These are phyloP conservation scores for Scaptomyza caliginosa DNA, from an alignment of 2,888 invertebrate species.

Conservation along the genomic window DNA sequence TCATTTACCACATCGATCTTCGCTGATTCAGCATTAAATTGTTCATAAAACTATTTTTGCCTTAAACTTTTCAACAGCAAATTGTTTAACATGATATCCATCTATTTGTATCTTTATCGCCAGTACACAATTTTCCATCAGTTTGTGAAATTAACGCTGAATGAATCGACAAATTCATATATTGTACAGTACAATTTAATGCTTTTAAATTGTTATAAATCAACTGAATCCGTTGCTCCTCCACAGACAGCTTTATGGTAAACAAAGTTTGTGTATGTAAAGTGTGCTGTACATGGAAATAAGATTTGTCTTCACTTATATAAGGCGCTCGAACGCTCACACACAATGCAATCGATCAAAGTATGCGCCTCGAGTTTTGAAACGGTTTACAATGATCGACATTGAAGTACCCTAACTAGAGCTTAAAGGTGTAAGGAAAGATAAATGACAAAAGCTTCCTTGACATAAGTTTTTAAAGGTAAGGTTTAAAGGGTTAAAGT, in stretches of 20 bases:
- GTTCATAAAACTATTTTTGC: not conserved
- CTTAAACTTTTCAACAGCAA: constrained; percentile 33
- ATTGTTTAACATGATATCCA: constrained; percentile 26
- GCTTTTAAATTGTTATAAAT: constrained; percentile 68
- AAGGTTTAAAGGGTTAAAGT: no score
- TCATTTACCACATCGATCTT: constrained; percentile 5
- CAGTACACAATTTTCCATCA: constrained; percentile 39
- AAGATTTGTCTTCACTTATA: constrained; percentile 51
- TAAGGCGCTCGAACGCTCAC: constrained; percentile 22
- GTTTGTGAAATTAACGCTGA: constrained; percentile 66
- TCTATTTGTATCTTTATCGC: constrained; percentile 1
- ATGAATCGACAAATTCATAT: constrained; percentile 63
- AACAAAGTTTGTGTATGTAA: constrained; percentile 53
- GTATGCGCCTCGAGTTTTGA: not conserved
- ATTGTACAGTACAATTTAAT: constrained; percentile 57
- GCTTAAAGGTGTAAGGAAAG: no score
- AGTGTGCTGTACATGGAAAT: constrained; percentile 59
- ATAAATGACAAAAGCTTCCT: no score
- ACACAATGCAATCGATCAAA: constrained; percentile 60
- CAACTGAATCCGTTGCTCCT: constrained; percentile 32
- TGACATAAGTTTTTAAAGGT: no score
- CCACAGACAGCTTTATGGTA: constrained; percentile 21
- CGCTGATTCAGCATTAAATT: not conserved
- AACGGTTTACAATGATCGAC: not conserved
- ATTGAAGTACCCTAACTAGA: constrained; percentile 26